Evolutionary conservation across 1,140 invertebrate species (phyloP).

Genomic region (Hypothenemus hampei): DNA sequence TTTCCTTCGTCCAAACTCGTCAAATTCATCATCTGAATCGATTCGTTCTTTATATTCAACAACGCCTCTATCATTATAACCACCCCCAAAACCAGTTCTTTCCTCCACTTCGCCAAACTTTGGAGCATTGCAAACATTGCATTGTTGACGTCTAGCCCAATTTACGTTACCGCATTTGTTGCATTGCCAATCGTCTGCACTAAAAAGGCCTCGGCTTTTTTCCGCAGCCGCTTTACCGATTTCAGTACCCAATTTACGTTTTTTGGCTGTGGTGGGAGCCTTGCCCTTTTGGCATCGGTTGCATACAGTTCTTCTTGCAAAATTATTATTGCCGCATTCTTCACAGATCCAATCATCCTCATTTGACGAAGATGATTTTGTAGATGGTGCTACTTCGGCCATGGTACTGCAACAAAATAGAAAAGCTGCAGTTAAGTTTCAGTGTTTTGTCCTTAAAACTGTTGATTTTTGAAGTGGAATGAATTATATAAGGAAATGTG

Average conservation of each 20-base stretch:
- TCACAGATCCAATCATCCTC: conserved; percentile 55
- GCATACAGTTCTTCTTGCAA: conserved; percentile 81
- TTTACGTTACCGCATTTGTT: conserved; percentile 99
- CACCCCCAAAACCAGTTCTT: conserved; percentile 75
- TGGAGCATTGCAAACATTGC: conserved; percentile 98
- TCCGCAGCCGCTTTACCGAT: conserved; percentile 97
- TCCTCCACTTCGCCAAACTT: conserved; percentile 90
- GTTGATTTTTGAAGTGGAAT: too few relatives aligned
- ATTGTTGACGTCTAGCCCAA: conserved; percentile 93
- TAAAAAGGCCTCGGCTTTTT: conserved; percentile 96
- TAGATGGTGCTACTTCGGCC: conserved; percentile 28
- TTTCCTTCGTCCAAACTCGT: conserved; percentile 90
- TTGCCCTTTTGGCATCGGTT: conserved; percentile 83
- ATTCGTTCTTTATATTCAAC: conserved; percentile 88
- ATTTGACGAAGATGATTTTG: conserved; percentile 31
- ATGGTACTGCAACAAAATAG: conserved; percentile 19
- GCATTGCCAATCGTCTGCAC: conserved; percentile 99
- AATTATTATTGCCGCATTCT: conserved; percentile 90
- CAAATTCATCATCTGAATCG: conserved; percentile 87
- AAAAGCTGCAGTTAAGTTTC: not conserved
- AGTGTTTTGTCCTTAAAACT: too few relatives aligned
- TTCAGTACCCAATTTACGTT: conserved; percentile 92
- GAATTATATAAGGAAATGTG: not conserved
- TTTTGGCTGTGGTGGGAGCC: conserved; percentile 49
- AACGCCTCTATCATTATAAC: conserved; percentile 89